Conservation (phyloP, 2,113 vertebrate genomes). For the Elaphurus davidianus region DNA sequence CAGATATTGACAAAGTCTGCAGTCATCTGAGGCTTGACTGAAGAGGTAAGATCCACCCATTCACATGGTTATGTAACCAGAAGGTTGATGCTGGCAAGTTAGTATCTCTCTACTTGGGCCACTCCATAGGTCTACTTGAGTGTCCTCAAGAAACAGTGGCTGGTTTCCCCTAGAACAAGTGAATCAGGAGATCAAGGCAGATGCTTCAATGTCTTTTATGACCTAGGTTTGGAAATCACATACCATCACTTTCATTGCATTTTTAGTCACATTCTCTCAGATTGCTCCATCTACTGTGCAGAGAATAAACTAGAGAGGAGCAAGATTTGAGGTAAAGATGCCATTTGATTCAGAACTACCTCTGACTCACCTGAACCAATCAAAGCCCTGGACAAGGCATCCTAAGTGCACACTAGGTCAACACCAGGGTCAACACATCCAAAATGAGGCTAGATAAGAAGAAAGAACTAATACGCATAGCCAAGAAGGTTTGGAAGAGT, state of each 20-base stretch:
- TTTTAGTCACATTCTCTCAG: neutral
- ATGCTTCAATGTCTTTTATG: neutral
- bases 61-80: neutral
- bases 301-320: neutral
- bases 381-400: neutral
- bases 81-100: neutral
- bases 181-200: neutral
- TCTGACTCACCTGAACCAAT: neutral
- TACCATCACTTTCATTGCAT: neutral
- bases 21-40: neutral
- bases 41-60: neutral
- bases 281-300: neutral
- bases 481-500: neutral
- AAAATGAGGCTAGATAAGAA: neutral
- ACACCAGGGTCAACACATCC: neutral
- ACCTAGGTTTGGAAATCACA: neutral
- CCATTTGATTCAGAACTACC: neutral
- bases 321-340: neutral
- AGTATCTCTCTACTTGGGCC: neutral
- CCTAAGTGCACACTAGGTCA: neutral
- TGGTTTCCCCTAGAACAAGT: neutral
- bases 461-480: neutral
- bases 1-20: neutral
- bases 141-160: neutral
- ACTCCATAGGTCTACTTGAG: neutral